Evolutionary conservation across 2,888 invertebrate genomes (phyloP).

Genomic region (Acleris cristana): DNA sequence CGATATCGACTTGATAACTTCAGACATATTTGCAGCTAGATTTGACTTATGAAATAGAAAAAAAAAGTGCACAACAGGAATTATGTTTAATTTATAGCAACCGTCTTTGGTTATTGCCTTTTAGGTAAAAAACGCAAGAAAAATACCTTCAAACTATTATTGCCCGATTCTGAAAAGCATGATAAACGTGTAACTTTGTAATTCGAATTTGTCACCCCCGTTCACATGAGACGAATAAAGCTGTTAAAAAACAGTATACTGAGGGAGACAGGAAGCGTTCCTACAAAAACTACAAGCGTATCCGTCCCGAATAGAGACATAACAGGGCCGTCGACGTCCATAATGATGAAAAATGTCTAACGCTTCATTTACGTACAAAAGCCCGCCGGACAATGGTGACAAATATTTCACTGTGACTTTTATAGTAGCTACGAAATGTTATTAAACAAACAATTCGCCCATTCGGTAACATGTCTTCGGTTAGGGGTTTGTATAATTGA

Average conservation of each 20-base stretch:
- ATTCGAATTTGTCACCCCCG: conserved; percentile 65
- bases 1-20: too few species aligned
- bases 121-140: not conserved
- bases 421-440: conserved; percentile 76
- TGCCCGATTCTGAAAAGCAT: conserved; percentile 30
- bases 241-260: conserved; percentile 63
- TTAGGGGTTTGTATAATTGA: conserved; percentile 77
- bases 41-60: too few species aligned
- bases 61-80: too few species aligned
- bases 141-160: conserved; percentile 8
- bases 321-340: conserved; percentile 55
- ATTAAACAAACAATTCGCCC: conserved; percentile 84
- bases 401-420: conserved; percentile 77
- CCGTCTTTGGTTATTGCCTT: too few species aligned
- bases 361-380: conserved; percentile 72
- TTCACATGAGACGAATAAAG: conserved; percentile 61
- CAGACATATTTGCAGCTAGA: too few species aligned
- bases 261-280: conserved; percentile 67
- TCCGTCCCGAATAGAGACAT: conserved; percentile 73
- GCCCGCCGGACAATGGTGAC: conserved; percentile 64
- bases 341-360: conserved; percentile 67
- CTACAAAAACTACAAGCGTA: conserved; percentile 69
- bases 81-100: too few species aligned
- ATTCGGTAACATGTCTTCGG: conserved; percentile 75
- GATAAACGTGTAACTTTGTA: conserved; percentile 56